Conservation (phyloP, 2,888 invertebrate genomes). For the Acrocera orbiculus region DNA sequence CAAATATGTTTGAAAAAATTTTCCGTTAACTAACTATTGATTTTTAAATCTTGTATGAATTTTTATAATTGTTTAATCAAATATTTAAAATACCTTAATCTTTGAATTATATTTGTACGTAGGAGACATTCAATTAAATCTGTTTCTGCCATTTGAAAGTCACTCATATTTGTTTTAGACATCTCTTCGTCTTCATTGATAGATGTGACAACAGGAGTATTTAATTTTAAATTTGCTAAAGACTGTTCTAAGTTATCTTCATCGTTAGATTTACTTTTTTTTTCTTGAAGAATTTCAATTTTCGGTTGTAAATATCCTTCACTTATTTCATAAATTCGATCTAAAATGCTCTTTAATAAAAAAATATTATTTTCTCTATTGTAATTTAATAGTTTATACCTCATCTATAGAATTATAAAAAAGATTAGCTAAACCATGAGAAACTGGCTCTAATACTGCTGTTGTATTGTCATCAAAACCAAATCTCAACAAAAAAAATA, state of each 20-base stretch:
- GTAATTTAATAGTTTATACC: conserved; percentile 18
- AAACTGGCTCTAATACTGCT: conserved; percentile 53
- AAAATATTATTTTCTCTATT: not conserved
- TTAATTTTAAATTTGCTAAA: conserved; percentile 28
- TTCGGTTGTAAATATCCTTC: conserved; percentile 46
- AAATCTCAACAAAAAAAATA: conserved; percentile 63
- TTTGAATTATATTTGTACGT: conserved; percentile 56
- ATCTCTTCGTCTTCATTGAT: conserved; percentile 25
- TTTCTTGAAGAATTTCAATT: conserved; percentile 29
- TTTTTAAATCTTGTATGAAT: no score
- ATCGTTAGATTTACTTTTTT: conserved; percentile 1
- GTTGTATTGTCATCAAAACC: conserved; percentile 70
- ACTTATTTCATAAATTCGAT: conserved; percentile 47
- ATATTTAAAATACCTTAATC: conserved; percentile 37
- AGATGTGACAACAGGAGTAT: conserved; percentile 21
- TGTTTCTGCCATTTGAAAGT: conserved; percentile 69
- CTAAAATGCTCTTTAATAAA: conserved; percentile 36
- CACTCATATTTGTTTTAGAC: conserved; percentile 53
- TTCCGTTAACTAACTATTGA: no score
- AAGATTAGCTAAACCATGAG: conserved; percentile 57
- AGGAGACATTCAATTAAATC: conserved; percentile 59
- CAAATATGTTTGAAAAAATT: no score
- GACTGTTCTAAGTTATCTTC: conserved; percentile 34
- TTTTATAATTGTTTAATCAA: not conserved
- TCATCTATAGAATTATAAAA: conserved; percentile 66